phyloP scores from a whole-genome alignment of 2,888 invertebrate species.

The Drosophila stalkeri region DNA sequence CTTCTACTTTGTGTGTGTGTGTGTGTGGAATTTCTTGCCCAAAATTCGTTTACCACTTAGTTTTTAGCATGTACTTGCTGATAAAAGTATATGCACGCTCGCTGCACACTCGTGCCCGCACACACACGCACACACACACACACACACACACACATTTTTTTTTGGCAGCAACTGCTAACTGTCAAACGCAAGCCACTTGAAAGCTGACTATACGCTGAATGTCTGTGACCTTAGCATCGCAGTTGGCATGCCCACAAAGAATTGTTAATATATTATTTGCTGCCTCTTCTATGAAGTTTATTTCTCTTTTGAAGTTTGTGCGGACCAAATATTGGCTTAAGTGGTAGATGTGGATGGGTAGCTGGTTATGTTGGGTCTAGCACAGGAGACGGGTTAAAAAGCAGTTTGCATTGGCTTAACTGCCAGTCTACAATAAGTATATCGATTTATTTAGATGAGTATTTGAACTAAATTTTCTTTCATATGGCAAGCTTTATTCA shows the following conservation, averaged over 20 bases:
- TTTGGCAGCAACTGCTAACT: constrained; percentile 36
- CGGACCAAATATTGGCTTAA: not conserved
- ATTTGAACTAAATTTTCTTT: not conserved
- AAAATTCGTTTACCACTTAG: constrained; percentile 62
- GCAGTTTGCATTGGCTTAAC: not conserved
- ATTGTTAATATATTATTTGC: constrained; percentile 7
- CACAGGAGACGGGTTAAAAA: not conserved
- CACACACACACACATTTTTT: constrained; percentile 16
- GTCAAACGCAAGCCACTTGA: constrained; percentile 23
- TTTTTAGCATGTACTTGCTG: constrained; percentile 60
- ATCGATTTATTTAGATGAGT: not conserved
- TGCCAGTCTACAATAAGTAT: not conserved
- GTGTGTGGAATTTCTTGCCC: constrained; percentile 39
- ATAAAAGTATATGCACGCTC: constrained; percentile 63
- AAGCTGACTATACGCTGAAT: not conserved
- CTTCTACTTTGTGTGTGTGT: constrained; percentile 26
- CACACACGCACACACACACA: constrained; percentile 13
- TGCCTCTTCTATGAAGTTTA: constrained; percentile 1
- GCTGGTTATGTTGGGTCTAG: too few species aligned
- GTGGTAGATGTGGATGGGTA: not conserved
- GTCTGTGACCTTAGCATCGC: not conserved
- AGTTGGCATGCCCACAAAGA: constrained; percentile 14
- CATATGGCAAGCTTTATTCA: not conserved
- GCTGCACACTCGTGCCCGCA: constrained; percentile 35
- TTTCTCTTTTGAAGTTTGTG: constrained; percentile 5